These are phyloP conservation scores for Tautogolabrus adspersus DNA, from an alignment of 2,113 vertebrate species.

Conservation along the genomic window DNA sequence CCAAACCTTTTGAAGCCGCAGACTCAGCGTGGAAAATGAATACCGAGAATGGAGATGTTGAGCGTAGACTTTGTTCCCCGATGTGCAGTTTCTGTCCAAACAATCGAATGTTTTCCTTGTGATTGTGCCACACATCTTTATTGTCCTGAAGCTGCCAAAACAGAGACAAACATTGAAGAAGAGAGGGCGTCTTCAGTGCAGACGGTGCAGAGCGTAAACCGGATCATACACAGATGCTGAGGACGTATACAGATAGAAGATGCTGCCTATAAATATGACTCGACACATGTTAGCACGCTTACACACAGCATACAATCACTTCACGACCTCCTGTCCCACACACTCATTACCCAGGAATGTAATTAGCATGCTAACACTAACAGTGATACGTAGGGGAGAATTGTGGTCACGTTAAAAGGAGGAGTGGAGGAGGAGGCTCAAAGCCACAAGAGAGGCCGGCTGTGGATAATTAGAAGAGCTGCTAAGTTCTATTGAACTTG, in stretches of 20 bases:
- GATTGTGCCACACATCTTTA: slow-evolving; percentile 26
- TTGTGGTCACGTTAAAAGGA: slow-evolving; percentile 21
- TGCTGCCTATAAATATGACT: slow-evolving; percentile 42
- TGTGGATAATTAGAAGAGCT: not conserved
- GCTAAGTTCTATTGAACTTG: not conserved
- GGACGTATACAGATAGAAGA: slow-evolving; percentile 48
- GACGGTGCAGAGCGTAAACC: slow-evolving; percentile 48
- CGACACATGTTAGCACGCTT: slow-evolving; percentile 25
- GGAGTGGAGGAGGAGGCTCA: slow-evolving; percentile 14
- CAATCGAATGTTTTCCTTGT: slow-evolving; percentile 54
- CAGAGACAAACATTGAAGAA: not conserved
- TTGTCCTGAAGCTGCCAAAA: slow-evolving; percentile 16
- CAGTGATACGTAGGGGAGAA: slow-evolving; percentile 35
- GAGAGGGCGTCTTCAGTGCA: not conserved
- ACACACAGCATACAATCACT: slow-evolving; percentile 22
- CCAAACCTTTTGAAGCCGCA: not conserved
- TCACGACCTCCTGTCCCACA: slow-evolving; percentile 37
- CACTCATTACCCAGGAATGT: slow-evolving; percentile 66
- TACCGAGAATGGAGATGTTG: slow-evolving; percentile 23
- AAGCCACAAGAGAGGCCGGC: not conserved
- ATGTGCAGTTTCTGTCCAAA: slow-evolving; percentile 41
- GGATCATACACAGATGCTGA: slow-evolving; percentile 33
- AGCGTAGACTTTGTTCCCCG: slow-evolving; percentile 28
- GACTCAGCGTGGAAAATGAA: slow-evolving; percentile 3
- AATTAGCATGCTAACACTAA: slow-evolving; percentile 58